Percentiles rank a stretch among this genome's conserved stretches.
Evolutionary conservation across 2,888 invertebrate species (phyloP).

Genomic region (Bruchidius siliquastri): DNA sequence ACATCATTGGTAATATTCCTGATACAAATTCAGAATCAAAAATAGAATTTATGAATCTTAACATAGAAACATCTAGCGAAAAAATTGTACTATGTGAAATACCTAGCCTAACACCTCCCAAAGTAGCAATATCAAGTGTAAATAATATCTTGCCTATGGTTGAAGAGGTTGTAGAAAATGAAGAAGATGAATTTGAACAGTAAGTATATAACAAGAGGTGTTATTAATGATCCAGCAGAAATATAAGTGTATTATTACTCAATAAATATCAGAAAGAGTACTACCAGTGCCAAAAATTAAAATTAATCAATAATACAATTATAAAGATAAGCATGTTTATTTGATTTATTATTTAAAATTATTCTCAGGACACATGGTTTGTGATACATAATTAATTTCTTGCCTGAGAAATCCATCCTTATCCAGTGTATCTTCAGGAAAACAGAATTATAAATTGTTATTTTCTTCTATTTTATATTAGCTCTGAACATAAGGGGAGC

Average conservation of each 20-base stretch:
- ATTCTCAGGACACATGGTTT: too few relatives aligned
- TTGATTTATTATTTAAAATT: too few relatives aligned
- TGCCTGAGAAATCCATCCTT: too few relatives aligned
- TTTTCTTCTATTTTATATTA: background rate
- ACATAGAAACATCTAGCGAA: constrained; percentile 8
- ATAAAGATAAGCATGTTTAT: too few relatives aligned
- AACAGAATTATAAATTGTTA: too few relatives aligned
- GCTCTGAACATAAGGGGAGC: background rate
- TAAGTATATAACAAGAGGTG: background rate
- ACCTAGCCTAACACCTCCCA: background rate
- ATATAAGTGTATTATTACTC: too few relatives aligned
- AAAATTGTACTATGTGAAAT: constrained; percentile 11
- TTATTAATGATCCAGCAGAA: too few relatives aligned
- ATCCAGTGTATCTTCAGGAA: too few relatives aligned
- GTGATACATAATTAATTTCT: too few relatives aligned
- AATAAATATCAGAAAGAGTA: too few relatives aligned
- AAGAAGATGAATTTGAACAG: background rate
- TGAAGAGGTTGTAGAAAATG: constrained; percentile 6
- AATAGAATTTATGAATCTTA: constrained; percentile 14
- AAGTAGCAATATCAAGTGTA: background rate
- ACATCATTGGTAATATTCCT: constrained; percentile 23
- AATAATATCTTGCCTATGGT: background rate
- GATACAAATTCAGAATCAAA: background rate
- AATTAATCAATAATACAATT: too few relatives aligned
- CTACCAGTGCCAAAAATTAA: too few relatives aligned